Conservation (phyloP, 1,140 invertebrate species). For the Atopsyche davidsoni region DNA sequence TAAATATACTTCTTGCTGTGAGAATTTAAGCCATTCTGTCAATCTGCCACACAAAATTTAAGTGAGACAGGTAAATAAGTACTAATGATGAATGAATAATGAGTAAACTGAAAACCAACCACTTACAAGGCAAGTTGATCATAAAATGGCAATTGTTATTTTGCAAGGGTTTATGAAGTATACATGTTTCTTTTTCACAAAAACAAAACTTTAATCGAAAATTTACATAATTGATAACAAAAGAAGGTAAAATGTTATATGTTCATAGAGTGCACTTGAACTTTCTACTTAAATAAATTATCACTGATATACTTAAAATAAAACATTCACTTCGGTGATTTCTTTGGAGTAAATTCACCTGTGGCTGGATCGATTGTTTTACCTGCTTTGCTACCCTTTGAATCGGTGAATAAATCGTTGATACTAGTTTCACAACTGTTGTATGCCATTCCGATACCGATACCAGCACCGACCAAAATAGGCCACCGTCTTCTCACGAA, state of each 20-base stretch:
- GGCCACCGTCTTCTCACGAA: conserved; percentile 68
- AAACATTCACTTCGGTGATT: background rate
- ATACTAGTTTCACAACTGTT: conserved; percentile 66
- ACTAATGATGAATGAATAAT: too few species aligned
- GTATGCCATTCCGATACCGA: conserved; percentile 71
- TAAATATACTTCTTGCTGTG: too few species aligned
- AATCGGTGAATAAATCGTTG: conserved; percentile 36
- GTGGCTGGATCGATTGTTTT: conserved; percentile 19
- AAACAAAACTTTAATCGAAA: conserved; percentile 6
- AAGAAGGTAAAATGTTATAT: background rate
- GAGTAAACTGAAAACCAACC: too few species aligned
- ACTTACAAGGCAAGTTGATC: too few species aligned
- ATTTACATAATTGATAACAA: conserved; percentile 7
- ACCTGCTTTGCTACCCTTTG: conserved; percentile 10
- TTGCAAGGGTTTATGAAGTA: too few species aligned
- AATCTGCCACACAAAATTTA: too few species aligned
- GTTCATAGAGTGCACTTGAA: background rate
- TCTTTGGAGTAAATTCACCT: conserved; percentile 13
- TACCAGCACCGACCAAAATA: conserved; percentile 61
- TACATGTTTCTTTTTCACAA: background rate
- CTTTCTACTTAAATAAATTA: background rate
- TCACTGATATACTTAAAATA: background rate
- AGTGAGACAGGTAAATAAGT: too few species aligned
- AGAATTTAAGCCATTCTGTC: too few species aligned
- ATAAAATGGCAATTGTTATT: too few species aligned